Evolutionary conservation across 2,888 invertebrate genomes (phyloP).

Genomic region (Ernsta delagoae): DNA sequence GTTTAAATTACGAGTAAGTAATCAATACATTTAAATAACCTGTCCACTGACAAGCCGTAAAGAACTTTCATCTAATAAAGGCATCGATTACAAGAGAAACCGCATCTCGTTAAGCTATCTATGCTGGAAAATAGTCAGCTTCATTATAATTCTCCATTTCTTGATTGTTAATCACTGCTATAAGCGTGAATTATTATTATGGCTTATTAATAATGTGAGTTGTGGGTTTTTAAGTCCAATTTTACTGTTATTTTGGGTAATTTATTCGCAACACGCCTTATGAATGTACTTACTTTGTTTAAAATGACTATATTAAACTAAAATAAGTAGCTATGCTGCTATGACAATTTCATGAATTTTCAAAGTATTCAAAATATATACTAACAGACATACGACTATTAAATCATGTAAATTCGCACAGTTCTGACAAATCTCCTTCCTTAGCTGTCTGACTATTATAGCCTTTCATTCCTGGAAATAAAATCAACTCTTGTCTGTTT

Average conservation of each 20-base stretch:
- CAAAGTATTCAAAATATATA: too few relatives aligned
- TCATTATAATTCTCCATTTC: constrained; percentile 9
- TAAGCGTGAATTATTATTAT: background rate
- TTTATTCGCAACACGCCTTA: too few relatives aligned
- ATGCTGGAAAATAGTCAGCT: constrained; percentile 12
- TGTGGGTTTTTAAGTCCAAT: too few relatives aligned
- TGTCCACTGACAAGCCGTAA: constrained; percentile 17
- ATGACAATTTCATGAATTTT: too few relatives aligned
- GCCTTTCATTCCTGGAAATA: background rate
- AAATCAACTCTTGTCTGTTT: background rate
- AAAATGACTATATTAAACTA: background rate
- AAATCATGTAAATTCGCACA: background rate
- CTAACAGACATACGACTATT: too few relatives aligned
- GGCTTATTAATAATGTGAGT: too few relatives aligned
- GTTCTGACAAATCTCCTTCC: background rate
- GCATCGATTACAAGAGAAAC: constrained; percentile 38
- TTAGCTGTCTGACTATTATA: background rate
- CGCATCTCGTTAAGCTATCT: constrained; percentile 27
- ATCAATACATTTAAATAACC: constrained; percentile 12
- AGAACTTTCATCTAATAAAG: constrained; percentile 34
- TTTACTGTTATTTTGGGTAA: too few relatives aligned
- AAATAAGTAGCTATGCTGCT: background rate
- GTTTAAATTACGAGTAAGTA: background rate
- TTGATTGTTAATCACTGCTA: background rate
- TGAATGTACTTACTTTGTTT: too few relatives aligned